Evolutionary conservation across 1,140 invertebrate genomes (phyloP).

Genomic region (Leucophenga varia): DNA sequence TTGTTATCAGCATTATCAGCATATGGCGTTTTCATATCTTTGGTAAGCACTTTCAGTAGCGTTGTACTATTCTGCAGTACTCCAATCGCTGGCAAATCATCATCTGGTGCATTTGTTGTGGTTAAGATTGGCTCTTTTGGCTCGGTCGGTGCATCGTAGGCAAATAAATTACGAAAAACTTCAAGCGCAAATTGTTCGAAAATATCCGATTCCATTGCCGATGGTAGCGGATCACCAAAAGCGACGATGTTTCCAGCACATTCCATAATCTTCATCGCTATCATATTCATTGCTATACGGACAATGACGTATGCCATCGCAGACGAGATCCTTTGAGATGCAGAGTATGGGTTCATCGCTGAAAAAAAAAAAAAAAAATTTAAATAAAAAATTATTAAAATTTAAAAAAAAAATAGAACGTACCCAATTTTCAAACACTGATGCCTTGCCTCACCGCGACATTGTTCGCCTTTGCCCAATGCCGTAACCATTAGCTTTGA

Average conservation of each 20-base stretch:
- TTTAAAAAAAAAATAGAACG: conserved; percentile 3
- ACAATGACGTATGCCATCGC: conserved; percentile 64
- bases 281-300: conserved; percentile 60
- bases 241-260: conserved; percentile 53
- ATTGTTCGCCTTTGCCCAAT: conserved; percentile 50
- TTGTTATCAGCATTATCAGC: not conserved
- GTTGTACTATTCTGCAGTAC: conserved; percentile 29
- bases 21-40: conserved; percentile 42
- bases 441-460: conserved; percentile 38
- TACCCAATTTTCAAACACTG: conserved; percentile 54
- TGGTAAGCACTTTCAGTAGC: conserved; percentile 40
- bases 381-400: not conserved
- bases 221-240: conserved; percentile 38
- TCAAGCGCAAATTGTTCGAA: conserved; percentile 51
- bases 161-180: conserved; percentile 46
- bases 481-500: conserved; percentile 54
- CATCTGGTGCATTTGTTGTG: too few species aligned
- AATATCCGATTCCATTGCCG: conserved; percentile 39
- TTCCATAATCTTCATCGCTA: conserved; percentile 58
- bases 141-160: conserved; percentile 36
- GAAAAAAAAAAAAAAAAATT: not conserved
- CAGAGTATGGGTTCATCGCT: conserved; percentile 59
- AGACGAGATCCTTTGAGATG: conserved; percentile 63
- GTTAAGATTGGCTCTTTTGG: conserved; percentile 28
- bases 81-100: conserved; percentile 19